Base-by-base conservation (phyloP, 2,888 invertebrate genomes). In the Chironomus riparius region DNA sequence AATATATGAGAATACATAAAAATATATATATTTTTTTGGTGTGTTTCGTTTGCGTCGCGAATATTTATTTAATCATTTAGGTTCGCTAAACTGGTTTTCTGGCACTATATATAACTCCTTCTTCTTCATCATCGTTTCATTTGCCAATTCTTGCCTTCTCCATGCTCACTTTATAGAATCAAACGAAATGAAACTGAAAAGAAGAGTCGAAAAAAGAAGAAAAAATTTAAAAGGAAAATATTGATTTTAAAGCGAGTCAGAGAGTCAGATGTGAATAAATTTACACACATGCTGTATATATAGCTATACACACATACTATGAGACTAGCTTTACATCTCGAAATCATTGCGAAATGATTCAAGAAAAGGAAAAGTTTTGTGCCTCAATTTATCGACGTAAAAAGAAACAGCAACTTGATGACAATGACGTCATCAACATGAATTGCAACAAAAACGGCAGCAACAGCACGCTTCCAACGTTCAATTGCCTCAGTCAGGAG, bases 51-150 rank as follows among this genome's bases (percentile, higher is more conserved):
- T 22, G 38, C 61, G 72, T 72, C 72, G 72, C 72, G 72, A 72
- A 72, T 72, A 72, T 72, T 72, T 72, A 72, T 72, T 72, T 21
- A 72, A 72, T 72, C 72, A 72, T 72, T 72, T 72, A 18, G 65
- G 38, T 62, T 72, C 72, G 72, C 61, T 24, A 72, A 72, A 72
- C 72, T 50, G 72, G 72, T 72, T 72, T 65, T 70, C 38, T 18
- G 15, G 50, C 28, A 28, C 38, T 68, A 28, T 50, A 12, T 62
- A 47, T 13, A 15, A 61, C 15, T 72, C 22, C 61, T 72, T 62
- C 12, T 62, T 72, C 18, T 56, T 70, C 70, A 48, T 70, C 70
- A 50, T 65, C 13, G n/a, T 18, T 22, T n/a, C 65, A 13, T 50
- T 22, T 62, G 62, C 65, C 65, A 65, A 65, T 65, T 65, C 65